Conservation (phyloP, 1,140 invertebrate genomes). For the Apis florea region DNA sequence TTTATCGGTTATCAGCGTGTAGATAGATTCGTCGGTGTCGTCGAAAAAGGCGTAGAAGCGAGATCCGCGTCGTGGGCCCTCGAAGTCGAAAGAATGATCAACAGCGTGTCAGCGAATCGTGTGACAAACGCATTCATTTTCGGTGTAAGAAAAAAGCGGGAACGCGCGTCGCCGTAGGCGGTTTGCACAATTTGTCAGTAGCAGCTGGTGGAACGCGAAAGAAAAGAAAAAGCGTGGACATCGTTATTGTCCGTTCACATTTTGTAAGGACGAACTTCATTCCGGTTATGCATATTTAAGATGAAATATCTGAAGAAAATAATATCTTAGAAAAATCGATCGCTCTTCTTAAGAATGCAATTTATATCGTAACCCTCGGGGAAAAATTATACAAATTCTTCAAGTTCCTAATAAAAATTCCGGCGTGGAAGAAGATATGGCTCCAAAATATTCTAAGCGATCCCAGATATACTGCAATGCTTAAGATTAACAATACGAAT, state of each 20-base stretch:
- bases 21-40: background rate
- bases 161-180: slow-evolving; percentile 29
- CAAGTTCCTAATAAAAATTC: too few species aligned
- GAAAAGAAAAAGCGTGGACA: background rate
- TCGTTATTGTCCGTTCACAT: background rate
- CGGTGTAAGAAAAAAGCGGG: background rate
- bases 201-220: background rate
- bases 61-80: background rate
- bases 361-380: background rate
- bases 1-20: background rate
- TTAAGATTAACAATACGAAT: too few species aligned
- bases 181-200: slow-evolving; percentile 52
- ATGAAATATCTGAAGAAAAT: too few species aligned
- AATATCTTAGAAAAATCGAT: too few species aligned
- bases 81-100: background rate
- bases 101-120: slow-evolving; percentile 2
- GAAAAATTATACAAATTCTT: background rate
- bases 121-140: slow-evolving; percentile 9
- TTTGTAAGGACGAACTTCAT: slow-evolving; percentile 14
- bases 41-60: background rate
- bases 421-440: background rate
- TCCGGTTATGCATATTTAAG: slow-evolving; percentile 9
- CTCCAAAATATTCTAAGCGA: background rate
- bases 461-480: too few species aligned
- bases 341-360: too few species aligned